Evolutionary conservation across 2,797 vertebrate genomes (phyloP), one percentile per base, ranked within the genome.

Genomic region (Galaxias olidus): DNA sequence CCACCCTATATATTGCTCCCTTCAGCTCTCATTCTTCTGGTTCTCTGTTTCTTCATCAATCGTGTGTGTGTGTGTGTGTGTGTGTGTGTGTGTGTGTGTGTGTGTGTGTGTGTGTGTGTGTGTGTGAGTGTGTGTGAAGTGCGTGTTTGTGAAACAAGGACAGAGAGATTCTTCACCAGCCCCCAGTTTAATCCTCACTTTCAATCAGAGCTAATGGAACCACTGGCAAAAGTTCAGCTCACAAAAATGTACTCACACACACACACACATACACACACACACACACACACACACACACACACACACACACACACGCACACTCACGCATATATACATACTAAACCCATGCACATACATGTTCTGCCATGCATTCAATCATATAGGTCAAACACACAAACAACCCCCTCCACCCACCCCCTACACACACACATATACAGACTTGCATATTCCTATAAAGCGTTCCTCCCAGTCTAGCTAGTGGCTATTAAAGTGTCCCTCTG

Each of bases 171-270:
- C 8, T 75, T 82, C 82, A 84, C 85, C 82, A 88, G 87, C 85
- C 80, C 76, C 77, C 82, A 84, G 89, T 92, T 91, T 93, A 58
- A 78, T 89, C 86, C 81, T 89, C 80, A 83, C 72, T 90, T 95
- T 93, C 91, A 95, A 92, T 96, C 91, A 93, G 70, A 68, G 76
- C 88, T 95, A 96, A 96, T 95, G 93, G 93, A 90, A 87, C 66
- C 83, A 84, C 77, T 96, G 94, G 94, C 94, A 86, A 75, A 75
- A 60, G 78, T 76, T 93, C 93, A 91, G 86, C 79, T 83, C 74
- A 68, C 30, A 30, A 30, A 30, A 30, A 30, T 30, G 61, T 30
- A 15, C 56, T 67, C 64, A 15, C 59, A 15, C 17, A n/a, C 2
- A 19, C 49, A 54, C 50, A 63, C 52, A 68, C 57, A 59, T 62